These are phyloP conservation scores for Callinectes sapidus DNA, from an alignment of 2,888 invertebrate species.

Conservation along the genomic window DNA sequence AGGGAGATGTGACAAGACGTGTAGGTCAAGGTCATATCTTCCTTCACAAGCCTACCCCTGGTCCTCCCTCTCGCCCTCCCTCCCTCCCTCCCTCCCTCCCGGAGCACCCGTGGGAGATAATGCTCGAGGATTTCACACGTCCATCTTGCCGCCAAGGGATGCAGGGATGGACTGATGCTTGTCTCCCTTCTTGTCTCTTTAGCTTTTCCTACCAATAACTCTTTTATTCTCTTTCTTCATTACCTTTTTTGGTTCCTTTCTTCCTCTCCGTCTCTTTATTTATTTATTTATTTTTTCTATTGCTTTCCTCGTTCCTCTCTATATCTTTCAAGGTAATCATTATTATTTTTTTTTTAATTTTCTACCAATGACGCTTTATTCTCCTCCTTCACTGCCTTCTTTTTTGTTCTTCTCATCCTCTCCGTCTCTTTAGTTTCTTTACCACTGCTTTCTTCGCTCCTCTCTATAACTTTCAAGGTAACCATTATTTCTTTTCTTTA, in stretches of 20 bases:
- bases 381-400: no score
- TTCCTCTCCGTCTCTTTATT: neutral
- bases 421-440: no score
- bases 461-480: neutral
- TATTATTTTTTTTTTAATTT: no score
- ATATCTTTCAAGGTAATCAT: no score
- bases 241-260: neutral
- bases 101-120: neutral
- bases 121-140: neutral
- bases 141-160: neutral
- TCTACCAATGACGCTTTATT: no score
- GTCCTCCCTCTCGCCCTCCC: neutral
- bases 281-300: no score
- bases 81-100: slow-evolving; percentile 34
- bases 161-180: neutral
- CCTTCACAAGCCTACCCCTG: neutral
- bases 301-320: no score
- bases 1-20: neutral
- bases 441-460: neutral
- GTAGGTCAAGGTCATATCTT: neutral
- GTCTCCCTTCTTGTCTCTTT: slow-evolving; percentile 23
- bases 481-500: neutral
- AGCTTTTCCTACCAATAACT: no score
- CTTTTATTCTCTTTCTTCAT: neutral
- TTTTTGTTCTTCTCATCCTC: no score